Base-by-base conservation (phyloP, 2,797 vertebrate species). In the Poecilia gillii region DNA sequence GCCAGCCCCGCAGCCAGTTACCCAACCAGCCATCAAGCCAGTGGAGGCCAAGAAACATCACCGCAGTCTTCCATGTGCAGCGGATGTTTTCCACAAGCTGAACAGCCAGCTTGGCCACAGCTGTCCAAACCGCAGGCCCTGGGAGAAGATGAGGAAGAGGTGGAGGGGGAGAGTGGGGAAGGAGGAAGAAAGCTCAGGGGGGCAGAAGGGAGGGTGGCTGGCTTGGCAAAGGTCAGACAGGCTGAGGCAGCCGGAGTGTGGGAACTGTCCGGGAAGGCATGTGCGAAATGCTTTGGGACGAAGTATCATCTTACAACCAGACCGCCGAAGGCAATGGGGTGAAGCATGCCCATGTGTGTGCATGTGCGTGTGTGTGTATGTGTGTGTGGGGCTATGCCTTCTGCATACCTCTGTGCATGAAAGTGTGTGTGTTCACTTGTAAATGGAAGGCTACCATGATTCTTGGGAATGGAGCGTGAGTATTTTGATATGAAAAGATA, bases 61-160 rank as follows among this genome's bases (percentile, higher is more conserved):
- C 84, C 83, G 85, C 90, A 91, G 92, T 89, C 90, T 94, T 94
- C 93, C 95, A 94, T 96, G 95, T 96, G 96, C 95, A 96, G 97
- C 96, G 97, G 97, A 97, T 97, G 97, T 97, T 97, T 97, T 97
- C 96, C 86, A 96, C 96, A 96, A 96, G 93, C 94, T 86, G 87
- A 89, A 71, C 93, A 95, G 95, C 94, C 97, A 97, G 97, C 97
- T 98, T 97, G 96, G 95, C 96, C 96, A 93, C 93, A 95, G 81
- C 95, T 96, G 91, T 96, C 90, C 94, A 96, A 96, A 96, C 96
- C 89, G 39, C 87, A 87, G 95, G 94, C 96, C 95, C 95, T 95
- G 93, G 92, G 95, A 96, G 96, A 94, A 95, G 93, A 90, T 84
- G 80, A 90, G 87, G 90, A 88, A 85, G 81, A 79, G 85, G 86